Evolutionary conservation across 2,888 invertebrate genomes (phyloP), one percentile per base, ranked within the genome.

Genomic region (Thymelicus sylvestris): DNA sequence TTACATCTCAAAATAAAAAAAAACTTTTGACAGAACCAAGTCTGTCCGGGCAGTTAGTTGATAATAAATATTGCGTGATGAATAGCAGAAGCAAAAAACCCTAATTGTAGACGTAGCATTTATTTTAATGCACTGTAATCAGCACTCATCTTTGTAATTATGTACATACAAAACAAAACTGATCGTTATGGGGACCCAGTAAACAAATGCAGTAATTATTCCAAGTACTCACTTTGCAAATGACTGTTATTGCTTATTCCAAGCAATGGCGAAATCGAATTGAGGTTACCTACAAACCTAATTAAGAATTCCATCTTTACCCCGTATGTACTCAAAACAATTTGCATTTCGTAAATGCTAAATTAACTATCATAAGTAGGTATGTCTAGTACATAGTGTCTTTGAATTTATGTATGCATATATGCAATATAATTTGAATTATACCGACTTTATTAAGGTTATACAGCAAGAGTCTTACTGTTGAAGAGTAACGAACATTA

Each of bases 351-450:
- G 39, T 67, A 50, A 67, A 67, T 50, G 13, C 61, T 67, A 38
- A 52, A 64, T 52, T 38, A 64, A 52, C 38, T 24, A 59, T 60
- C 48, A 19, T 38, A 60, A 15, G 6, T 13, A 12, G 24, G 24
- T 24, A 31, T 19, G n/a, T 67, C 19, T 47, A 48, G 39, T 67
- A 61, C 61, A 61, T 41, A 61, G 47, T 59, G 50, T 52, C 60
- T 52, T 61, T 61, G 39, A 67, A 59, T 61, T 44, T 50, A 15
- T 15, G 8, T 10, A 67, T n/a, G n/a, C n/a, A n/a, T n/a, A n/a
- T 61, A 67, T 10, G 39, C 39, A 12, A 47, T 57, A 44, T 66
- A 55, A 66, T 66, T 59, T 31, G 57, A 66, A 59, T 66, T 66
- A 59, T 31, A 24, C 4, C 31, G 44, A 13, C 6, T 41, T 59